These are phyloP conservation scores for Paramisgurnus dabryanus DNA, from an alignment of 2,113 vertebrate genomes.

Conservation along the genomic window DNA sequence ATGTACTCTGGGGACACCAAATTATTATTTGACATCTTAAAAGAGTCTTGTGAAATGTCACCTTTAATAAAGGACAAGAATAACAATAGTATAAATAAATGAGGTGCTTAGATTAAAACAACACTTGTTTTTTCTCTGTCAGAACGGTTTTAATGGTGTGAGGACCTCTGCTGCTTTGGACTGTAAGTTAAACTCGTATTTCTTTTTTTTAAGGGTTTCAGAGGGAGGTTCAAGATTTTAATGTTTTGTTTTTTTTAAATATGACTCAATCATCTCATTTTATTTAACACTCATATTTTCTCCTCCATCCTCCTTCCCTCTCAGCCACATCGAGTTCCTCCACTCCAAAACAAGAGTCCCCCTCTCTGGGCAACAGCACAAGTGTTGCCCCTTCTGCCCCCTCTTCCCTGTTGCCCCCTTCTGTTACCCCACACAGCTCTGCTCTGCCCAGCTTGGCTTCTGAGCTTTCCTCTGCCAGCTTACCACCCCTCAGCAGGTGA, in stretches of 20 bases:
- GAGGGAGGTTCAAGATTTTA: not conserved
- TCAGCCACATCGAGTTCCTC: constrained; percentile 82
- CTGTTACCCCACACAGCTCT: constrained; percentile 76
- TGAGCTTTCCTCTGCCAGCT: constrained; percentile 80
- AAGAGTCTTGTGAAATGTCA: too few species aligned
- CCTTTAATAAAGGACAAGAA: too few species aligned
- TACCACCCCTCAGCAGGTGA: constrained; percentile 88
- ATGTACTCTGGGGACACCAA: too few species aligned
- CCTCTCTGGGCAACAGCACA: constrained; percentile 75
- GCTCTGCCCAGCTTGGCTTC: constrained; percentile 78
- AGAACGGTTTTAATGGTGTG: constrained; percentile 87
- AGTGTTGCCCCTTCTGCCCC: constrained; percentile 70
- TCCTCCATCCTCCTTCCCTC: constrained; percentile 33
- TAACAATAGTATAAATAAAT: too few species aligned
- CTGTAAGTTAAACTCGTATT: constrained; percentile 77
- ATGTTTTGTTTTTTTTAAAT: not conserved
- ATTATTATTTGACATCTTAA: too few species aligned
- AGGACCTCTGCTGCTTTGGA: constrained; percentile 83
- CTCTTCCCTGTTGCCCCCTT: constrained; percentile 75
- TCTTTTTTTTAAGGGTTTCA: not conserved
- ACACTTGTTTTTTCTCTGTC: constrained; percentile 52
- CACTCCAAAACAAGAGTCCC: constrained; percentile 83
- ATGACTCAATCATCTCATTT: not conserved
- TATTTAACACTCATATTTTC: not conserved
- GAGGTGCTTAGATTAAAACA: not conserved